These are phyloP conservation scores for Harpagifer antarcticus DNA, from an alignment of 2,797 vertebrate species.

Conservation along the genomic window DNA sequence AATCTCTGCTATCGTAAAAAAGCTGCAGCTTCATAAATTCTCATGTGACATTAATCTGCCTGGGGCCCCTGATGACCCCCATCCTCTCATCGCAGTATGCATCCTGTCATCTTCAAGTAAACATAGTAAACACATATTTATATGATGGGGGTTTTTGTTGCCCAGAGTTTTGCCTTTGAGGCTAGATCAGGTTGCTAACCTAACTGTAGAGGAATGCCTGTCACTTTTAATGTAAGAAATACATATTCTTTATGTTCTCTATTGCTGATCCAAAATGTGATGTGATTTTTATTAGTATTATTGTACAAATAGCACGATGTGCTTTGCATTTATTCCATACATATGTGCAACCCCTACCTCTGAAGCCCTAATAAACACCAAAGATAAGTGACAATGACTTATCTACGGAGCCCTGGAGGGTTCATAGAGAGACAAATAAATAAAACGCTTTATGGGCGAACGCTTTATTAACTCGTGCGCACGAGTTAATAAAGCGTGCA, in stretches of 20 bases:
- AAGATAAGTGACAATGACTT: neutral
- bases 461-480: no score
- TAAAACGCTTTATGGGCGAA: no score
- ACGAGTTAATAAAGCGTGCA: no score
- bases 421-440: no score
- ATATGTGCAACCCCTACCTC: neutral
- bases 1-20: conserved; percentile 7
- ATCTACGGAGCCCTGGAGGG: neutral
- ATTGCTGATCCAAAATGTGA: neutral
- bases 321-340: neutral
- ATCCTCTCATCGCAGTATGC: neutral
- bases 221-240: neutral
- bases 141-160: neutral
- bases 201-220: no score
- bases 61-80: neutral
- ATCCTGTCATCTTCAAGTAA: conserved; percentile 31
- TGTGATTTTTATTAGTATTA: neutral
- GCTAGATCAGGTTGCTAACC: neutral
- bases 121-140: conserved; percentile 7
- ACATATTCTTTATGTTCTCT: neutral
- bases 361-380: neutral
- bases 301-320: neutral
- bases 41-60: conserved; percentile 36
- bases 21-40: conserved; percentile 27
- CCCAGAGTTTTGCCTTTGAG: conserved; percentile 34